Conservation (phyloP, 2,888 invertebrate genomes). For the Pimpla rufipes region DNA sequence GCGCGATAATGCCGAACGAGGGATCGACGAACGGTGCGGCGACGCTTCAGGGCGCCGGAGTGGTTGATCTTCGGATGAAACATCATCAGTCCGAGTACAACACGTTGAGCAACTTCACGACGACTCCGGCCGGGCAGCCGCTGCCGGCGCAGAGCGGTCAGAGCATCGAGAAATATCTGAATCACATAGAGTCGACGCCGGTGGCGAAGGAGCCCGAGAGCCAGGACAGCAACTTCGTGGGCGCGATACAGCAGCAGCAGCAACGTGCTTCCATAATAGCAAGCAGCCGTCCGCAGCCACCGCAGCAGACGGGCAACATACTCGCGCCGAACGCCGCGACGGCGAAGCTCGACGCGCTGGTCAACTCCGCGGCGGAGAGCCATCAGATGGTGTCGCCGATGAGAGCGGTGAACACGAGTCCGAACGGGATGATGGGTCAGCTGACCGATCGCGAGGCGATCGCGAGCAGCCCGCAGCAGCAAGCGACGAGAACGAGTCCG, state of each 20-base stretch:
- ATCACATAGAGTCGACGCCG: slow-evolving; percentile 85
- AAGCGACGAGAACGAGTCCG: slow-evolving; percentile 86
- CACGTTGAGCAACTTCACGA: slow-evolving; percentile 86
- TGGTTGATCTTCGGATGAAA: slow-evolving; percentile 91
- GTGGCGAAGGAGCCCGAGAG: slow-evolving; percentile 76
- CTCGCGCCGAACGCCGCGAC: slow-evolving; percentile 82
- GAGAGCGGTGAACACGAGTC: slow-evolving; percentile 80
- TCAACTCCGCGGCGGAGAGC: slow-evolving; percentile 87
- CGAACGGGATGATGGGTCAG: slow-evolving; percentile 84
- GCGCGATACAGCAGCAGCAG: slow-evolving; percentile 76
- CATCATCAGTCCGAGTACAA: slow-evolving; percentile 87
- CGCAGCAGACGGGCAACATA: slow-evolving; percentile 73
- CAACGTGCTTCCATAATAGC: slow-evolving; percentile 82
- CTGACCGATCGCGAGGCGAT: slow-evolving; percentile 84
- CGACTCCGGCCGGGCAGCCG: slow-evolving; percentile 81
- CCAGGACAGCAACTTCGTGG: slow-evolving; percentile 72
- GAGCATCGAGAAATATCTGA: slow-evolving; percentile 88
- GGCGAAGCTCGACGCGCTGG: slow-evolving; percentile 88
- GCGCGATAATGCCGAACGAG: slow-evolving; percentile 77
- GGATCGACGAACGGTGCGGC: slow-evolving; percentile 66
- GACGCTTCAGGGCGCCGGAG: slow-evolving; percentile 82
- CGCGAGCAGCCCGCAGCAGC: slow-evolving; percentile 78
- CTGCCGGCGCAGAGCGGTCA: slow-evolving; percentile 88
- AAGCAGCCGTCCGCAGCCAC: slow-evolving; percentile 72
- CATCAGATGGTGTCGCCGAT: slow-evolving; percentile 85